A percentile compares a stretch with the other conserved stretches of the same genome.
Evolutionary conservation across 2,113 vertebrate species (phyloP).

Genomic region (Takifugu flavidus): DNA sequence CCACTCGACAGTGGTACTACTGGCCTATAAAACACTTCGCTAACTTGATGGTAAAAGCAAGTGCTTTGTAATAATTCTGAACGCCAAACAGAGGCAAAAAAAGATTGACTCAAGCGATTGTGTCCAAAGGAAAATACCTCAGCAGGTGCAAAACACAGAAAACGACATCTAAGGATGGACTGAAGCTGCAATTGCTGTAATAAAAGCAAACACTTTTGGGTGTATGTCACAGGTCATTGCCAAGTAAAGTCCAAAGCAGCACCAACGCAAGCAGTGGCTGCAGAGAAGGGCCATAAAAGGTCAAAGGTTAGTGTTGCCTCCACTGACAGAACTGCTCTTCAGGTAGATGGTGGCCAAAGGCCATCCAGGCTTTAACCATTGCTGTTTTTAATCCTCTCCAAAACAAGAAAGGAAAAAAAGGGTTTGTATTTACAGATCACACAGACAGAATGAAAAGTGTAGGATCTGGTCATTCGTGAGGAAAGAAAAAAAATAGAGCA

Average conservation of each 20-base stretch:
- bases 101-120: background rate
- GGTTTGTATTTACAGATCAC: too few relatives aligned
- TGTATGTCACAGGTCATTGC: conserved; percentile 36
- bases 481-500: background rate
- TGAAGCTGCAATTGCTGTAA: conserved; percentile 31
- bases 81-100: background rate
- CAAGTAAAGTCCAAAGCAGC: background rate
- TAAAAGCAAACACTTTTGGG: conserved; percentile 40
- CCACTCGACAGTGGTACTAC: conserved; percentile 54
- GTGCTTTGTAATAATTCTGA: background rate
- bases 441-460: background rate
- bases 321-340: background rate
- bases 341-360: background rate
- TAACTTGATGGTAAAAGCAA: conserved; percentile 10
- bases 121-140: background rate
- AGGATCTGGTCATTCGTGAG: background rate
- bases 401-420: conserved; percentile 19
- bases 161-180: conserved; percentile 4
- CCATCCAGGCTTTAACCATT: conserved; percentile 19
- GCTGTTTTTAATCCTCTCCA: conserved; percentile 27
- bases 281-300: conserved; percentile 12
- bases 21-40: conserved; percentile 50
- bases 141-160: background rate
- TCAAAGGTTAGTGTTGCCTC: background rate
- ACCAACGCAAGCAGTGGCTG: too few relatives aligned